phyloP scores from a whole-genome alignment of 2,797 vertebrate species.

The Vultur gryphus region DNA sequence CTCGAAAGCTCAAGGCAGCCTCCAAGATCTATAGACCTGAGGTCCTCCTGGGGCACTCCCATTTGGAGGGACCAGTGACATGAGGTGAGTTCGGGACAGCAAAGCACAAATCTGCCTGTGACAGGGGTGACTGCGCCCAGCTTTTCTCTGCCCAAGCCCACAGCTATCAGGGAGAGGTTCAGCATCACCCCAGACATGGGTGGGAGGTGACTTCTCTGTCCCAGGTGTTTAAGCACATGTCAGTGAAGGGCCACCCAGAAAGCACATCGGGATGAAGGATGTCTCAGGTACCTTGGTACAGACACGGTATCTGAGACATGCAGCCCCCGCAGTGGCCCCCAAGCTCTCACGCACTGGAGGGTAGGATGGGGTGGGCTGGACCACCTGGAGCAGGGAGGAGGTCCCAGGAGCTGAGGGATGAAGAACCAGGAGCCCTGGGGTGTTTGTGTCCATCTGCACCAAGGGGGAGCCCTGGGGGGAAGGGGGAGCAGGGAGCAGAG shows the following conservation, averaged over 20 bases:
- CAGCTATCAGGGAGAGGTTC: neutral
- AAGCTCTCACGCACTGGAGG: neutral
- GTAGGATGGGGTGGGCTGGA: neutral
- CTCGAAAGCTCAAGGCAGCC: neutral
- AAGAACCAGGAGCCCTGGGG: neutral
- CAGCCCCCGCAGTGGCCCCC: neutral
- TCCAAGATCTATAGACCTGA: neutral
- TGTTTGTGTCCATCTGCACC: neutral
- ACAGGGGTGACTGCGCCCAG: neutral
- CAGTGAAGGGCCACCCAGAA: neutral
- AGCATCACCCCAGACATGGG: fast-evolving
- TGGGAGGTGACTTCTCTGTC: neutral
- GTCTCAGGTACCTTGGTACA: neutral
- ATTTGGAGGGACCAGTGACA: neutral
- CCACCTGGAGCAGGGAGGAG: neutral
- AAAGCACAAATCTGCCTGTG: neutral
- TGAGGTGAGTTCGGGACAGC: neutral
- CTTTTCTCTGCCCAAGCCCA: neutral
- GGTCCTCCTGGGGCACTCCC: fast-evolving
- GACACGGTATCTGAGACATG: fast-evolving
- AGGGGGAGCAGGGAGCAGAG: neutral
- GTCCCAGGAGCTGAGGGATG: neutral
- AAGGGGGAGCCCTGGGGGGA: fast-evolving
- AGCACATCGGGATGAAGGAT: neutral
- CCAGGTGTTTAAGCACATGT: neutral